Base-by-base conservation (phyloP, 2,797 vertebrate genomes). In the Allenopithecus nigroviridis region DNA sequence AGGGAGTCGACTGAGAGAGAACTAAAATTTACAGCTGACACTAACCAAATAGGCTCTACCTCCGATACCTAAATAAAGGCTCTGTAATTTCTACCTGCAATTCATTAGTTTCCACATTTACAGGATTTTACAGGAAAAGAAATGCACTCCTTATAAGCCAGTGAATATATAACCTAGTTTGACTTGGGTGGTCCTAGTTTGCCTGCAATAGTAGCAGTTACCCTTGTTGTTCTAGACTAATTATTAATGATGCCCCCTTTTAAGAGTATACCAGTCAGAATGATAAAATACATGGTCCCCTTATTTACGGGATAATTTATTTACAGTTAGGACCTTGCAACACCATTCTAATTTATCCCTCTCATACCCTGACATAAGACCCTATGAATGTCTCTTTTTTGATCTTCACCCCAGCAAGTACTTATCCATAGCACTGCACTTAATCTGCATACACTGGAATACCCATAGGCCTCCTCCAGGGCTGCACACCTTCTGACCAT, bases 11-110 rank as follows among this genome's bases (percentile, higher is more conserved):
- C 80, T 8, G 13, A 70, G 41, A 86, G 39, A 88, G 12, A 94
- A 50, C n/a, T 84, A 57, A 86, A 95, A 85, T 88, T 92, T 87
- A 92, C 76, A 96, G 48, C 48, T 74, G 19, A 70, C 16, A 46
- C 17, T 81, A 85, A 55, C n/a, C 50, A 89, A 89, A 55, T 46
- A 48, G 28, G 57, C 36, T 96, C 41, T 28, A 61, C 30, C 39
- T 94, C 41, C 17, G 26, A 24, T 48, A 30, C 30, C 59, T 55
- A 93, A 95, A 86, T 80, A 83, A 93, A 97, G 46, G 33, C 76
- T 50, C 89, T 81, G 6, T 4, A 11, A 22, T 53, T 79, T 74
- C 50, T 94, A 75, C 3, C 61, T 81, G 24, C 55, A 36, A 17
- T 93, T 89, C 59, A 21, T 59, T 5, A 10, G 10, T 68, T 91